Base-by-base conservation (phyloP, 2,113 vertebrate species). In the Tylochromis polylepis region DNA sequence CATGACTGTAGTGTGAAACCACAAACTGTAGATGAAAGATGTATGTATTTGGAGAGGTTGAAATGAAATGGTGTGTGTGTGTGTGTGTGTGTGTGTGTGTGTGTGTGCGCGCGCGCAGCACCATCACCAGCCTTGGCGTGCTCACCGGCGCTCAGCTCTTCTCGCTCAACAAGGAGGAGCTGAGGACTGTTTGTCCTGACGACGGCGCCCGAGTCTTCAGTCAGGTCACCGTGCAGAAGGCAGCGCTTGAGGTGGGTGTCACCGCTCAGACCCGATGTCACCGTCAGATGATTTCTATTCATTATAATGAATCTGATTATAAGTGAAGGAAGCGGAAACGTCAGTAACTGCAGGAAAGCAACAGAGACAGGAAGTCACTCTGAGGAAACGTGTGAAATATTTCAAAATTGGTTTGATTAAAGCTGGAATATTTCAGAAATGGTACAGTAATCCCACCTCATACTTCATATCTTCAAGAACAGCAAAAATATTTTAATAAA, bases 131-230 rank as follows among this genome's bases (percentile, higher is more conserved):
- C 91, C 97, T 99, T 0, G 98, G 98, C 0, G 98, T 99, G 18
- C 94, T 99, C 91, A 99, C 97, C 0, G 99, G 99, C 1, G 98
- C 98, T 58, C 99, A 99, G 85, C 98, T 99, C 7, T 99, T 99
- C 91, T 99, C 99, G 6, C 98, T 99, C 84, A 99, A 97, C 85
- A 99, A 99, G 88, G 98, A 99, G 4, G 99, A 99, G 87, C 96
- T 99, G 90, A 98, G 94, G 90, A 97, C 98, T 0, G 98, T 99
- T 70, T 99, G 98, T 88, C 98, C 98, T 0, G 98, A 99, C 43
- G 97, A 97, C 2, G 99, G 98, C 0, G 97, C 97, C 0, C 94
- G 98, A 38, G 98, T 99, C 89, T 99, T 97, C 92, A 99, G 95
- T 91, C 99, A 99, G 95, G 97, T 99, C 34, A 97, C 97, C 1